phyloP scores from a whole-genome alignment of 92 coral and sea anemone species.

The Palythoa grandis region DNA sequence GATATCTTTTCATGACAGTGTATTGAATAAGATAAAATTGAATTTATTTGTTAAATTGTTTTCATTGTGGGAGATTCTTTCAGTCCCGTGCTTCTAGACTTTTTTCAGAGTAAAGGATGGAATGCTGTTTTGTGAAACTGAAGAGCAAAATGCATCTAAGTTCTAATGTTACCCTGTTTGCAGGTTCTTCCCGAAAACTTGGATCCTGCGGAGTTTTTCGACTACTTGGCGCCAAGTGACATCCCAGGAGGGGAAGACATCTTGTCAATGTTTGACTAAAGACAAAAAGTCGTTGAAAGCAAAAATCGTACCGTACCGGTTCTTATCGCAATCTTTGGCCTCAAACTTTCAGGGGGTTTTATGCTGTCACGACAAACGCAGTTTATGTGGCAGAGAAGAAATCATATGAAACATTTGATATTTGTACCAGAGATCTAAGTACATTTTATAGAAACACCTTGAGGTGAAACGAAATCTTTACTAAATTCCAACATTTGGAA shows the following conservation, averaged over 20 bases:
- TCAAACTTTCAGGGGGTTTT: conserved; percentile 3
- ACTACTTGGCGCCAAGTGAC: conserved; percentile 29
- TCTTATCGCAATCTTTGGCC: conserved; percentile 2
- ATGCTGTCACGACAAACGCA: conserved; percentile 5
- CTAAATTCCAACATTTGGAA: conserved; percentile 49
- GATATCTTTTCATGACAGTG: background rate
- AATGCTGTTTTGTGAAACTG: background rate
- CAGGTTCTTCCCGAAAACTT: conserved; percentile 45
- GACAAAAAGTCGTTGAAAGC: background rate
- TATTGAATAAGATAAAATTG: too few relatives aligned
- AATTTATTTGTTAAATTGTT: too few relatives aligned
- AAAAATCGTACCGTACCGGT: background rate
- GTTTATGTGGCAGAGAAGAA: background rate
- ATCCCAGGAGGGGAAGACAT: conserved; percentile 11
- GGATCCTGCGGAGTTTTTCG: conserved; percentile 39
- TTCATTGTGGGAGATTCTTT: too few relatives aligned
- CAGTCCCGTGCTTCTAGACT: too few relatives aligned
- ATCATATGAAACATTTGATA: background rate
- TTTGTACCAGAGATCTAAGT: conserved; percentile 41
- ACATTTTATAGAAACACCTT: conserved; percentile 42
- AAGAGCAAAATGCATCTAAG: background rate
- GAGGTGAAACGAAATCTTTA: conserved; percentile 28
- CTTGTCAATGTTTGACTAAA: conserved; percentile 42
- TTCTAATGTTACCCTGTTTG: background rate
- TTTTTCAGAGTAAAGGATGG: too few relatives aligned